Evolutionary conservation across 2,888 invertebrate genomes (phyloP).

Genomic region (Eulithis prunata): DNA sequence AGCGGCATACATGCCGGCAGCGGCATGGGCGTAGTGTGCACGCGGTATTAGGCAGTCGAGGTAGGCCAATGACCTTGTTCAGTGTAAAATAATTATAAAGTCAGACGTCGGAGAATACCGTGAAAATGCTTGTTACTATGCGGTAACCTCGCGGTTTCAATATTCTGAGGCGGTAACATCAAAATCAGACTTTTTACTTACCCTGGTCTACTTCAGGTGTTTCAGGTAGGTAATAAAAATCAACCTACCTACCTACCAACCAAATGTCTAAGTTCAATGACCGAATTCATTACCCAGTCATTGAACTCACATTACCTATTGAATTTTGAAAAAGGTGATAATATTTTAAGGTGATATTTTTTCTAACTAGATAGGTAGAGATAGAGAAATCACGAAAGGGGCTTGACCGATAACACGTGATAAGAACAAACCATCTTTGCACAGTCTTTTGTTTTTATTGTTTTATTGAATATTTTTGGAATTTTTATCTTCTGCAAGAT

Average conservation of each 20-base stretch:
- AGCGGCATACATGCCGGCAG: no score
- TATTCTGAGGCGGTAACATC: no score
- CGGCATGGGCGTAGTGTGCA: no score
- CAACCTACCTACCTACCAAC: not conserved
- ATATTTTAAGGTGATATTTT: constrained; percentile 24
- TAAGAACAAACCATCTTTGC: constrained; percentile 22
- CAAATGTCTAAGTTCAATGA: constrained; percentile 16
- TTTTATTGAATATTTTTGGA: not conserved
- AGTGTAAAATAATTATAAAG: no score
- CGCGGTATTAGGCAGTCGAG: not conserved
- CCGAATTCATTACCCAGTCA: constrained; percentile 19
- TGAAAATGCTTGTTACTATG: not conserved
- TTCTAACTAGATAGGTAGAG: constrained; percentile 22
- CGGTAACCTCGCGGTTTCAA: no score
- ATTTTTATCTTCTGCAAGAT: not conserved
- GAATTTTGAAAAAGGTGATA: constrained; percentile 12
- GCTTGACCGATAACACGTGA: constrained; percentile 45
- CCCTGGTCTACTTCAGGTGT: no score
- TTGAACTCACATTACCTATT: constrained; percentile 1
- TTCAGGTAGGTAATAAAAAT: not conserved
- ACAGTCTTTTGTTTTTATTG: not conserved
- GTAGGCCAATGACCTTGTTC: not conserved
- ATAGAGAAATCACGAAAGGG: constrained; percentile 23
- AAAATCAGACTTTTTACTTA: not conserved
- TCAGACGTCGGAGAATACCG: not conserved